Evolutionary conservation across 2,113 vertebrate species (phyloP).

Genomic region (Aegotheles bennettii): DNA sequence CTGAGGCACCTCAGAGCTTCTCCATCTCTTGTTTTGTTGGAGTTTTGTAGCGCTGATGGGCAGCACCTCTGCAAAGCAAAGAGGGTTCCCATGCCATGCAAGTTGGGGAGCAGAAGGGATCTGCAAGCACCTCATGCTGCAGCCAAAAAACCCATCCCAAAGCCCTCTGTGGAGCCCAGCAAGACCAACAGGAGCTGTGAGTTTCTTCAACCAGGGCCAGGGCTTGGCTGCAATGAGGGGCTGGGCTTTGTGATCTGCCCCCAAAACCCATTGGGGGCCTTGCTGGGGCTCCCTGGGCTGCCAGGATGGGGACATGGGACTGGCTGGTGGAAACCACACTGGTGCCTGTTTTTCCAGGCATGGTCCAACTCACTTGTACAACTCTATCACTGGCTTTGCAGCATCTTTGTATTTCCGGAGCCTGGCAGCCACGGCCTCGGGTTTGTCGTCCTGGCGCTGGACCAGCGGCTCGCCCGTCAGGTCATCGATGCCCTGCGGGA

Average conservation of each 20-base stretch:
- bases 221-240: neutral
- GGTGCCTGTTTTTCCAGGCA: neutral
- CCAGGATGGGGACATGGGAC: accelerated
- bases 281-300: neutral
- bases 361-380: conserved; percentile 86
- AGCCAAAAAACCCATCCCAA: neutral
- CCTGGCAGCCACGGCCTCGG: conserved; percentile 84
- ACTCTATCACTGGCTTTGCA: conserved; percentile 90
- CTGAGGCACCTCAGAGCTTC: neutral
- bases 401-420: conserved; percentile 94
- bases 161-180: neutral
- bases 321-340: neutral
- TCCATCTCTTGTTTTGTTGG: neutral
- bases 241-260: neutral
- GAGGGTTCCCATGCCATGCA: neutral
- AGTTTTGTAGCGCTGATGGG: neutral
- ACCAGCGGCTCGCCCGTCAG: conserved; percentile 87
- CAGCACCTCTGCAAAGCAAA: neutral
- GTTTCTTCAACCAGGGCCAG: neutral
- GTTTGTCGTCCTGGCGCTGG: conserved; percentile 89
- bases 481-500: conserved; percentile 87
- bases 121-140: too few relatives aligned
- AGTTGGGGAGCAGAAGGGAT: neutral
- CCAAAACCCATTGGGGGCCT: accelerated
- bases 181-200: neutral